These are phyloP conservation scores for Orestias chungarensis DNA, from an alignment of 2,797 vertebrate genomes.

Conservation along the genomic window DNA sequence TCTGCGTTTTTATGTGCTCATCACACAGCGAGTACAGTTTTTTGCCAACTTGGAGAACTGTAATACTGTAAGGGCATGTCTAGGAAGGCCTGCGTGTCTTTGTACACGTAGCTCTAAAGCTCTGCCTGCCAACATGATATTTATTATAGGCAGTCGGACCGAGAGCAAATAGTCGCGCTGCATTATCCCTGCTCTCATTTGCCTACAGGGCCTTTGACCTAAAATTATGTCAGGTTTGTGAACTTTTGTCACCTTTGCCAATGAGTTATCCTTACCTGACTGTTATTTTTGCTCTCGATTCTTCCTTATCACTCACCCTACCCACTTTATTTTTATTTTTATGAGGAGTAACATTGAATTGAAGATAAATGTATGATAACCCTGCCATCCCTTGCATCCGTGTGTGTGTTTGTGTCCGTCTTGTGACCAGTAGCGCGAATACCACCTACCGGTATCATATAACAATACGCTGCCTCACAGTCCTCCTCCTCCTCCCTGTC, in stretches of 20 bases:
- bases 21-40: background rate
- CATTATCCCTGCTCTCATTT: constrained; percentile 10
- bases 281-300: constrained; percentile 34
- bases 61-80: constrained; percentile 9
- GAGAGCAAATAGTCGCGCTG: constrained; percentile 21
- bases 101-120: constrained; percentile 63
- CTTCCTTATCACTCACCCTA: constrained; percentile 56
- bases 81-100: constrained; percentile 42
- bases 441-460: constrained; percentile 75
- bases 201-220: constrained; percentile 11
- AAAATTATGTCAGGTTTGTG: constrained; percentile 5
- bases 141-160: constrained; percentile 23
- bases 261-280: constrained; percentile 24
- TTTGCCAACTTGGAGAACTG: background rate
- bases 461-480: constrained; percentile 76
- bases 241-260: constrained; percentile 17
- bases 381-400: background rate
- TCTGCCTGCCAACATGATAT: constrained; percentile 38
- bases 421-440: constrained; percentile 75
- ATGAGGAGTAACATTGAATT: constrained; percentile 33
- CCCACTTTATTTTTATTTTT: constrained; percentile 53
- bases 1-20: background rate
- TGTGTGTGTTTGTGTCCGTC: constrained; percentile 54
- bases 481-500: constrained; percentile 58
- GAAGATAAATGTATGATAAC: constrained; percentile 18